These are phyloP conservation scores for Leptonema lineaticorne DNA, from an alignment of 1,140 invertebrate species.

Conservation along the genomic window DNA sequence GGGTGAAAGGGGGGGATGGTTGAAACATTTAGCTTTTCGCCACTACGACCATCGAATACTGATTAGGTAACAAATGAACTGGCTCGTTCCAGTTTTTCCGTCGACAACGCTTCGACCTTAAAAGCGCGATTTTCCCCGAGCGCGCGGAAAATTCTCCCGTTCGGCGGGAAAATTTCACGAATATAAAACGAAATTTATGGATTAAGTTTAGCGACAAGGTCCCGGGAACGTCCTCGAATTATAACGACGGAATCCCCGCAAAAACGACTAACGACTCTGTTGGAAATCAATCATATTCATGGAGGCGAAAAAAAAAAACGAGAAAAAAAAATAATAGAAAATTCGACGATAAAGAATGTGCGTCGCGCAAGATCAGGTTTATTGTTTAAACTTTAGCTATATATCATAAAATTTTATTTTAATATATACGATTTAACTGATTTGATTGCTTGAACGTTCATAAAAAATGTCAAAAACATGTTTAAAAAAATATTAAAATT, in stretches of 20 bases:
- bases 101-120: too few relatives aligned
- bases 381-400: too few relatives aligned
- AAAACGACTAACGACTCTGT: background rate
- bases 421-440: too few relatives aligned
- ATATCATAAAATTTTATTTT: too few relatives aligned
- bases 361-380: too few relatives aligned
- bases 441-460: too few relatives aligned
- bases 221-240: background rate
- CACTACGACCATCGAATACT: background rate
- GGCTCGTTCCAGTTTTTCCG: background rate
- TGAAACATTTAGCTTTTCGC: background rate
- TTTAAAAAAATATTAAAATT: too few relatives aligned
- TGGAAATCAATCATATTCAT: background rate
- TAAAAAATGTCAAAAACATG: too few relatives aligned
- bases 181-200: constrained; percentile 19
- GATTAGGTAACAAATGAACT: constrained; percentile 18
- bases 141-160: too few relatives aligned
- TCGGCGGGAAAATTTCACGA: background rate
- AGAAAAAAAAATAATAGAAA: too few relatives aligned
- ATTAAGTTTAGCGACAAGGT: background rate
- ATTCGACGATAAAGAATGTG: too few relatives aligned
- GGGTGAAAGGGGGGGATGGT: background rate
- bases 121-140: background rate
- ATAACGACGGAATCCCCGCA: background rate
- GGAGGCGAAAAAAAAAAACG: too few relatives aligned